Base-by-base conservation (phyloP, 1,140 invertebrate species). In the Subanguina moxae region DNA sequence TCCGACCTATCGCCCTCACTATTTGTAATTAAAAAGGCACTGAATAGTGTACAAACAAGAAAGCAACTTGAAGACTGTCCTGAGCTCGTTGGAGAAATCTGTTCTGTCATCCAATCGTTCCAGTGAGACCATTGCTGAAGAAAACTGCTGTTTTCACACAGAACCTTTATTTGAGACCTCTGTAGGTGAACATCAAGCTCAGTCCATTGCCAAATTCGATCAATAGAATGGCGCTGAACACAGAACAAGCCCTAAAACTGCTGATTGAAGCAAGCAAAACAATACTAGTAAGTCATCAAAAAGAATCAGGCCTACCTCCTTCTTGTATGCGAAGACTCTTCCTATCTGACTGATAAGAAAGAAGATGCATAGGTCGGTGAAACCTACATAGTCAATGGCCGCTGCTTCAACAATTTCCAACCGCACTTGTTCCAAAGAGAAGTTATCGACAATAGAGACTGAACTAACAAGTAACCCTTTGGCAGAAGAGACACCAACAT, bases 61-160 rank as follows among this genome's bases (percentile, higher is more conserved):
- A 52, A 21, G 48, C 15, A 25, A 15, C 23, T 52, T 21, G 48
- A 3, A 21, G 48, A 21, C 17, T 5, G 48, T 7, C 3, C 48
- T 52, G 48, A 52, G 23, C 3, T 21, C 3, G n/a, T 5, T 52
- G 23, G 48, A 52, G 48, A 8, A 25, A 52, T 21, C 48, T 7
- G 8, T 8, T 19, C n/a, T 21, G n/a, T 7, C 23, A 25, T 52
- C 48, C 48, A 52, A 25, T 8, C 8, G 8, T 52, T 15, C 48
- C 48, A 52, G 17, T 52, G 48, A 52, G 48, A 52, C 48, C 48
- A 52, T 52, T 52, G 48, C 23, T 15, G n/a, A 25, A 25, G n/a
- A 25, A 52, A 15, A 52, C n/a, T 52, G 48, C n/a, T 38, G 32
- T 11, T 38, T 38, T 38, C 32, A 38, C 11, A 3, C 32, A 11